Percentiles rank a stretch among this genome's conserved stretches.
Conservation (phyloP, 2,888 invertebrate genomes). For the Kryphioiulus occultus region DNA sequence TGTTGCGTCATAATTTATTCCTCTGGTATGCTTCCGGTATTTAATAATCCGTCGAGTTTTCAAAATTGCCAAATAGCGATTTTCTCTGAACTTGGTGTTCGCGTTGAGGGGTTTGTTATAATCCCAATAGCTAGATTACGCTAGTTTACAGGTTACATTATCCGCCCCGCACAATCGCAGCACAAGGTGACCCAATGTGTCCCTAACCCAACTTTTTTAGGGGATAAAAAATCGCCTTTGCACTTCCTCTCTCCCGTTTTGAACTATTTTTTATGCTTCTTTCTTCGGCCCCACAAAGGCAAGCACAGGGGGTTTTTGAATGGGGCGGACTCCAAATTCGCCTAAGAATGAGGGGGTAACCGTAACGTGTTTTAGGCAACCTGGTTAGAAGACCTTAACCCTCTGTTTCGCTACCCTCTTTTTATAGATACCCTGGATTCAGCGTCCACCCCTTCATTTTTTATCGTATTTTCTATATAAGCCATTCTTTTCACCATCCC, state of each 20-base stretch:
- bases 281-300: constrained; percentile 36
- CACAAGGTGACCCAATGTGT: constrained; percentile 29
- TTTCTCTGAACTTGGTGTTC: background rate
- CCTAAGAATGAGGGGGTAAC: constrained; percentile 42
- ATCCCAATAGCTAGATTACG: background rate
- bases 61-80: background rate
- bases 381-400: constrained; percentile 30
- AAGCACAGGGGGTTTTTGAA: background rate
- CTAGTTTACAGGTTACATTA: constrained; percentile 32
- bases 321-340: constrained; percentile 43
- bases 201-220: constrained; percentile 35
- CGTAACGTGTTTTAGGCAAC: constrained; percentile 35
- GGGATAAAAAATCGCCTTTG: constrained; percentile 40
- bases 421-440: constrained; percentile 42
- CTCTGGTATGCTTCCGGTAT: too few species aligned
- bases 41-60: background rate
- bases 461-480: background rate
- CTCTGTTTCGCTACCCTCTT: constrained; percentile 39
- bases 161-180: background rate
- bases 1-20: too few species aligned
- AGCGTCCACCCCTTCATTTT: constrained; percentile 41
- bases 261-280: constrained; percentile 44
- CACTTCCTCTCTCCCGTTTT: constrained; percentile 37
- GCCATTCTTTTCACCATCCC: constrained; percentile 42
- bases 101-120: background rate